Evolutionary conservation across 2,113 vertebrate genomes (phyloP).

Genomic region (Opisthocomus hoazin): DNA sequence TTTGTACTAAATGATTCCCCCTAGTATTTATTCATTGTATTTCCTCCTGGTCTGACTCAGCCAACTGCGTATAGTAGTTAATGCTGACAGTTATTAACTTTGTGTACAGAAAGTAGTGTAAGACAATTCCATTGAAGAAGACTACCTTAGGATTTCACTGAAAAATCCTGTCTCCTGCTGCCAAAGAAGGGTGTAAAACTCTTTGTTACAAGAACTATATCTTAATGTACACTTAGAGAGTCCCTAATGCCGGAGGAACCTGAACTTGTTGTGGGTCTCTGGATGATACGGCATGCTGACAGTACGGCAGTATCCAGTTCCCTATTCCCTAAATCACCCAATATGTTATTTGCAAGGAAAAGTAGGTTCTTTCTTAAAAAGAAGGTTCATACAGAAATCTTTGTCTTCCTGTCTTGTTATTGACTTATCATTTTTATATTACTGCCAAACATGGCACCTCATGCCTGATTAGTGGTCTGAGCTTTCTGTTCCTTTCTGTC

Average conservation of each 20-base stretch:
- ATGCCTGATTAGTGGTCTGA: not conserved
- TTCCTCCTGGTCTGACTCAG: not conserved
- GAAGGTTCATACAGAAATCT: not conserved
- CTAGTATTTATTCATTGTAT: not conserved
- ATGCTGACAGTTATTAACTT: not conserved
- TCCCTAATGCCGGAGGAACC: not conserved
- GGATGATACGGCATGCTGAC: not conserved
- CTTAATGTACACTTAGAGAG: not conserved
- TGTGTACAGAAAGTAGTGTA: not conserved
- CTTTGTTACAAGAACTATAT: not conserved
- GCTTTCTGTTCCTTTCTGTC: not conserved
- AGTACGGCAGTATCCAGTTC: not conserved
- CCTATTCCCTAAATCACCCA: not conserved
- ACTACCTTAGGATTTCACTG: not conserved
- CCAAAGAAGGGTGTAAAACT: not conserved
- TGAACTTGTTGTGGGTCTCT: not conserved
- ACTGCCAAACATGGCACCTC: not conserved
- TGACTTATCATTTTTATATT: not conserved
- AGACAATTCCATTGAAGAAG: not conserved
- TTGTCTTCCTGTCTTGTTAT: not conserved
- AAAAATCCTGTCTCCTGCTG: not conserved
- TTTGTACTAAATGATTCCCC: not conserved
- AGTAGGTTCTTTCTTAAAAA: not conserved
- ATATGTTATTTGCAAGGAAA: not conserved
- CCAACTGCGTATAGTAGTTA: not conserved